Conservation (phyloP, 2,797 vertebrate species). For the Darevskia mixta region DNA sequence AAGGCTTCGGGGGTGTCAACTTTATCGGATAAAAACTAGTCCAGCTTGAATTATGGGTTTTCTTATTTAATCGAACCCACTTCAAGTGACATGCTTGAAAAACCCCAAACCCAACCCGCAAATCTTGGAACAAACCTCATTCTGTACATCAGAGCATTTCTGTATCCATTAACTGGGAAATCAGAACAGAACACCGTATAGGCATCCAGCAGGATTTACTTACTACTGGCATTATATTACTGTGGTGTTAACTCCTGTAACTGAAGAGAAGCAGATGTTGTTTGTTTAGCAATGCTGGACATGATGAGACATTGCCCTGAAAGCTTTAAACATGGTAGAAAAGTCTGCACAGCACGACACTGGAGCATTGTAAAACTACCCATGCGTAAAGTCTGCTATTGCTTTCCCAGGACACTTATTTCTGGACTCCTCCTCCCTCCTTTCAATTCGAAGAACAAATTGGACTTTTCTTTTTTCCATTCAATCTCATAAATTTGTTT, state of each 20-base stretch:
- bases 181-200: neutral
- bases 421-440: neutral
- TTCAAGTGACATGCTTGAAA: neutral
- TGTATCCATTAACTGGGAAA: neutral
- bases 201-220: neutral
- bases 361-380: neutral
- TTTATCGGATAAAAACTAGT: neutral
- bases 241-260: slow-evolving; percentile 9
- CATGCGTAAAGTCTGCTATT: neutral
- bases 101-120: too few relatives aligned
- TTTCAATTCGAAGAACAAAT: neutral
- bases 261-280: slow-evolving; percentile 13
- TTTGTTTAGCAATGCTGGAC: neutral
- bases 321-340: neutral
- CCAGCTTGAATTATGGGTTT: neutral
- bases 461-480: neutral
- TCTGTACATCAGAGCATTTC: neutral
- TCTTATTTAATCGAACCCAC: neutral
- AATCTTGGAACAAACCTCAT: too few relatives aligned
- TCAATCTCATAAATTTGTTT: neutral
- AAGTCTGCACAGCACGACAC: neutral
- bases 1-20: neutral
- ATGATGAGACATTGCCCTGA: neutral
- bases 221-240: neutral
- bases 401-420: slow-evolving; percentile 6